phyloP scores from a whole-genome alignment of 2,113 vertebrate species.

The Mesembrinibis cayennensis region DNA sequence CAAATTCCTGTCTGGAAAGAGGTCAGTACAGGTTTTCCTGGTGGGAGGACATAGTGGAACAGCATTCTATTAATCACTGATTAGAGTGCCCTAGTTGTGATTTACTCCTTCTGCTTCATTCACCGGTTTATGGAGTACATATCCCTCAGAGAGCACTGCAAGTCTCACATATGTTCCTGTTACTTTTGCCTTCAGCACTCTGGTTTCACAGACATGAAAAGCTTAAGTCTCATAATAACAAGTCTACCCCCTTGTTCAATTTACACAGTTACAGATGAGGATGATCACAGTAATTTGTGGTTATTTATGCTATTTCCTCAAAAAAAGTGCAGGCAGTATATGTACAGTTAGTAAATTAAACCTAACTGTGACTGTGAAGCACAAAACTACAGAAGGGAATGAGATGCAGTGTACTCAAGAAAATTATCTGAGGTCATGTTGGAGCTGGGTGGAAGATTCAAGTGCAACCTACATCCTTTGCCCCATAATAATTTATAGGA shows the following conservation, averaged over 20 bases:
- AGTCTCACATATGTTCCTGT: slow-evolving; percentile 22
- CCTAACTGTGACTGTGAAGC: neutral
- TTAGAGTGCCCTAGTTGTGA: slow-evolving; percentile 11
- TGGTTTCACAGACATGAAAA: slow-evolving; percentile 63
- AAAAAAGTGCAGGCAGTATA: neutral
- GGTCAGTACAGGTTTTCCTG: neutral
- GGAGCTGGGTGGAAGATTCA: neutral
- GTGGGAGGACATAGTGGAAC: neutral
- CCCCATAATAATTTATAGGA: neutral
- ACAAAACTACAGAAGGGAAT: neutral
- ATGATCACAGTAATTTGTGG: neutral
- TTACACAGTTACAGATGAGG: slow-evolving; percentile 12
- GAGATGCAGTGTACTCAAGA: neutral
- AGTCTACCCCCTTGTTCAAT: slow-evolving; percentile 13
- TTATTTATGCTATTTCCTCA: neutral
- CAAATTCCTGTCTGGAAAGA: neutral
- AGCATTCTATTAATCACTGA: neutral
- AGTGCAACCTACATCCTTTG: neutral
- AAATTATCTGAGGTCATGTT: neutral
- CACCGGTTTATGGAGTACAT: slow-evolving; percentile 20
- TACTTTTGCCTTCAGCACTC: slow-evolving; percentile 36
- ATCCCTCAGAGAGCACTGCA: neutral
- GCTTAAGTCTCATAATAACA: neutral
- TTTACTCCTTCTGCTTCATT: neutral
- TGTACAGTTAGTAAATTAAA: neutral